Percentiles rank a stretch among this genome's conserved stretches.
Evolutionary conservation across 2,888 invertebrate species (phyloP).

Genomic region (Idaea aversata): DNA sequence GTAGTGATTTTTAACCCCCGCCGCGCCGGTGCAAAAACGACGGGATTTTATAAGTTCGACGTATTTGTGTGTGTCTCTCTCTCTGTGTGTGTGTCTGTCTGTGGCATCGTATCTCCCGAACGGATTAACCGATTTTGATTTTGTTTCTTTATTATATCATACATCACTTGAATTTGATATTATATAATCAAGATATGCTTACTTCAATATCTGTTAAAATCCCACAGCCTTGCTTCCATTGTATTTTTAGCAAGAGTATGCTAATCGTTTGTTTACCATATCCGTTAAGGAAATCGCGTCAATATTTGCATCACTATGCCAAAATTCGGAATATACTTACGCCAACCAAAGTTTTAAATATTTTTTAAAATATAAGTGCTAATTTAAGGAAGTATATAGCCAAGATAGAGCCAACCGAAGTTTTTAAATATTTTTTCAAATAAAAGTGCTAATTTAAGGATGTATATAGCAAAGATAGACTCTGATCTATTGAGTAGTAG

Average conservation of each 20-base stretch:
- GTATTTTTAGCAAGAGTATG: not conserved
- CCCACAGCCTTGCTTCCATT: not conserved
- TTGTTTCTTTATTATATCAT: too few species aligned
- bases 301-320: not conserved
- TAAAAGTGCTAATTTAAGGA: not conserved
- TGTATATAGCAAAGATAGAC: not conserved
- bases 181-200: not conserved
- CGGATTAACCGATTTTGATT: too few species aligned
- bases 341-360: not conserved
- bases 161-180: too few species aligned
- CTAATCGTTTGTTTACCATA: not conserved
- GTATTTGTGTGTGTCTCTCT: too few species aligned
- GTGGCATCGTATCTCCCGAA: too few species aligned
- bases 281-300: not conserved
- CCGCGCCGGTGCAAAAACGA: too few species aligned
- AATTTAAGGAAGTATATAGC: not conserved
- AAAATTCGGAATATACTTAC: not conserved
- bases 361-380: not conserved
- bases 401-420: not conserved
- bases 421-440: not conserved
- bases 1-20: too few species aligned
- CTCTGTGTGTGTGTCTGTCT: too few species aligned
- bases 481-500: not conserved
- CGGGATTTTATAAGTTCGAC: too few species aligned
- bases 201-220: not conserved